Evolutionary conservation across 2,888 invertebrate species (phyloP).

Genomic region (Nemapogon koenigi): DNA sequence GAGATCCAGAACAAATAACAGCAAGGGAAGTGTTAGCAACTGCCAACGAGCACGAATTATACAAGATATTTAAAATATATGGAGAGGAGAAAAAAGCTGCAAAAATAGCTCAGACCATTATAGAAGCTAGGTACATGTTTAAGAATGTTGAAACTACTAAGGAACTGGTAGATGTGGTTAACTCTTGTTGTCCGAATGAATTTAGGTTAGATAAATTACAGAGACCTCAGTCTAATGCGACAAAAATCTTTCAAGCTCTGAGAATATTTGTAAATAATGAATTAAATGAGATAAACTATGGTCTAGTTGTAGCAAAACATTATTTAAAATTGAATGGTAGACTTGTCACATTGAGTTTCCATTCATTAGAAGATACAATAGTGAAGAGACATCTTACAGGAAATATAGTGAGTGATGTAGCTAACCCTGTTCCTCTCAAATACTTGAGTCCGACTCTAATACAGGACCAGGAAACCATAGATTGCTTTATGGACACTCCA

Average conservation of each 20-base stretch:
- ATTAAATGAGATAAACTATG: slow-evolving; percentile 92
- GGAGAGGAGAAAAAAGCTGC: slow-evolving; percentile 90
- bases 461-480: slow-evolving; percentile 66
- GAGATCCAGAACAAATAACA: slow-evolving; percentile 74
- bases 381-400: slow-evolving; percentile 89
- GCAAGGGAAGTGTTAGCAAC: slow-evolving; percentile 87
- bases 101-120: slow-evolving; percentile 85
- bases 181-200: slow-evolving; percentile 65
- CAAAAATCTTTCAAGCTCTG: slow-evolving; percentile 91
- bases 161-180: slow-evolving; percentile 80
- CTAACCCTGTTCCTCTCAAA: slow-evolving; percentile 75
- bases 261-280: slow-evolving; percentile 97
- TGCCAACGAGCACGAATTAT: slow-evolving; percentile 79
- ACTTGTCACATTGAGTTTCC: slow-evolving; percentile 86
- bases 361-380: slow-evolving; percentile 92
- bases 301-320: slow-evolving; percentile 76
- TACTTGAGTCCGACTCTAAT: slow-evolving; percentile 69
- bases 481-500: slow-evolving; percentile 66
- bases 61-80: slow-evolving; percentile 85
- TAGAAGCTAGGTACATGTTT: slow-evolving; percentile 81
- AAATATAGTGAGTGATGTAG: slow-evolving; percentile 73
- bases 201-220: slow-evolving; percentile 74
- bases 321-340: slow-evolving; percentile 81
- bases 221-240: slow-evolving; percentile 81
- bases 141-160: slow-evolving; percentile 80